Evolutionary conservation across 64 coral and sea anemone species (phyloP).

Genomic region (Montipora efflorescens): DNA sequence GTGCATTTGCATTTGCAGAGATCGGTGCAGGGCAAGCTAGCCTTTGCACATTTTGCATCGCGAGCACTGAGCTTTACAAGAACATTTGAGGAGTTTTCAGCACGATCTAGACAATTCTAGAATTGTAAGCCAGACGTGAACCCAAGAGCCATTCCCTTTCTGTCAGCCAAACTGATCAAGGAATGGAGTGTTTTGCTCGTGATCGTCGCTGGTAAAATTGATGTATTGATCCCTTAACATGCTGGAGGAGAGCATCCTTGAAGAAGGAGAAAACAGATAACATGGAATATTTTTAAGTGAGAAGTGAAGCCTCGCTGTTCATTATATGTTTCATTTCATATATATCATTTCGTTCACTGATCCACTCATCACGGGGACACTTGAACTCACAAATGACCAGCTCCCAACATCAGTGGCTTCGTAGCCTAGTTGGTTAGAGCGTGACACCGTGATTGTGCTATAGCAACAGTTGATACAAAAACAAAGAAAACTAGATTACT

Average conservation of each 20-base stretch:
- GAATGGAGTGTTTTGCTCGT: constrained; percentile 16
- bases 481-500: too few species aligned
- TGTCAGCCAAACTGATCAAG: constrained; percentile 57
- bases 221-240: constrained; percentile 36
- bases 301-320: background rate
- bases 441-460: too few species aligned
- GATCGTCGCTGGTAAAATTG: constrained; percentile 37
- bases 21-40: constrained; percentile 63
- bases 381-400: too few species aligned
- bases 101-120: constrained; percentile 83
- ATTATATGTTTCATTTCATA: too few species aligned
- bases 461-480: too few species aligned
- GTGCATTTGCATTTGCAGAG: constrained; percentile 38
- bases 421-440: too few species aligned
- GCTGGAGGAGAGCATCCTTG: constrained; percentile 67
- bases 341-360: background rate
- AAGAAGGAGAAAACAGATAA: constrained; percentile 7
- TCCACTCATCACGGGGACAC: background rate
- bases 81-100: constrained; percentile 70
- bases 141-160: constrained; percentile 55
- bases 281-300: background rate
- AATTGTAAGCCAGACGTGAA: constrained; percentile 70
- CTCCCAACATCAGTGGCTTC: too few species aligned
- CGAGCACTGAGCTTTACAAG: constrained; percentile 59
- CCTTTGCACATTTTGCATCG: constrained; percentile 73